Base-by-base conservation (phyloP, 2,113 vertebrate species). In the Chionis minor region DNA sequence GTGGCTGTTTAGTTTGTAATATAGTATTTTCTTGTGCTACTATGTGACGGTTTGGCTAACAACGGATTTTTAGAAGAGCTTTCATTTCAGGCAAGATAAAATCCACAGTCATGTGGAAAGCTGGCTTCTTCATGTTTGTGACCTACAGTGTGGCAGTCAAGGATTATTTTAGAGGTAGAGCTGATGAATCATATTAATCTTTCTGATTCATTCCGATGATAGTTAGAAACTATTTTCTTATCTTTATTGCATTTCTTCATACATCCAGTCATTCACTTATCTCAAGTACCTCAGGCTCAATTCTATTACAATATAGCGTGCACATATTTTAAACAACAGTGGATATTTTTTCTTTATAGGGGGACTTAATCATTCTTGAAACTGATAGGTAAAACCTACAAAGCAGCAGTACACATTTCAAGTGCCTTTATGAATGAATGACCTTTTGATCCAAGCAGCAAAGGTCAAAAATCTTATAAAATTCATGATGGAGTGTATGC, bases 181-280 rank as follows among this genome's bases (percentile, higher is more conserved):
- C 59, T 72, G 49, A 27, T 81, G 81, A 96, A 79, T 89, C 87
- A 66, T 79, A 40, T 86, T 93, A 90, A 90, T 92, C 79, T 69
- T 59, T 62, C 67, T 89, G 86, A 93, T 92, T 93, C 88, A 86
- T 90, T 96, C 51, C 52, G 92, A 15, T 87, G 42, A 65, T 88
- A 87, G 81, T 80, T 14, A 28, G 63, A 96, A 97, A 95, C 73
- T 95, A 35, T 95, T 97, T 93, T 79, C 78, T 94, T 97, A 96
- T 96, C 95, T 98, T 96, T 95, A 95, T 88, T 97, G 70, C 86
- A 91, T 95, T 94, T 97, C 58, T 86, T 81, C 65, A 47, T 27
- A 56, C 44, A 62, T 72, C 81, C 63, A 91, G 8, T 93, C 91
- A 87, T 96, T 92, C 56, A 78, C 91, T 98, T 98, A 92, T 82